phyloP scores from a whole-genome alignment of 2,113 vertebrate genomes.

The Bos javanicus region DNA sequence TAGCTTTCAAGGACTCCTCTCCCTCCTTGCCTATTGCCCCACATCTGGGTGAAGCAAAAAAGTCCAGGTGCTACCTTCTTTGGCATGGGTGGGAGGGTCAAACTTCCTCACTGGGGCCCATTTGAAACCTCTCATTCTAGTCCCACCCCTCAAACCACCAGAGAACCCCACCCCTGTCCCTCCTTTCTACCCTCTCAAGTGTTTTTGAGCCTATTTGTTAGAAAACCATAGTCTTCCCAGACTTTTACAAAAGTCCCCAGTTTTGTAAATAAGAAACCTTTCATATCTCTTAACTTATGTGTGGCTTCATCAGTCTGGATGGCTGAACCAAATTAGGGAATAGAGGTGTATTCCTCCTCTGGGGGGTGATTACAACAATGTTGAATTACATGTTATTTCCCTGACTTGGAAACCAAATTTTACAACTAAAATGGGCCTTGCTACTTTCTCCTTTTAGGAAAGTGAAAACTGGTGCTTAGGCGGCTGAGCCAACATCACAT shows the following conservation, averaged over 20 bases:
- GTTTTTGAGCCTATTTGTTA: not conserved
- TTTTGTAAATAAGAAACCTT: not conserved
- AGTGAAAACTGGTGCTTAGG: not conserved
- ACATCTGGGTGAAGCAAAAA: not conserved
- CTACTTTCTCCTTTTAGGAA: not conserved
- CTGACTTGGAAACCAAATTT: not conserved
- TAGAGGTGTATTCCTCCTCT: not conserved
- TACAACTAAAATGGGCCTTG: not conserved
- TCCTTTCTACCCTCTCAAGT: not conserved
- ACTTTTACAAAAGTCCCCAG: not conserved
- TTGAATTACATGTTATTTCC: not conserved
- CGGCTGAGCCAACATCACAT: not conserved
- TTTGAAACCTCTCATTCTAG: not conserved
- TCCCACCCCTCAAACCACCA: rapidly evolving
- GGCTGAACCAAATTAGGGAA: not conserved
- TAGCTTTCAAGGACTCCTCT: not conserved
- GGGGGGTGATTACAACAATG: not conserved
- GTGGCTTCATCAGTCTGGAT: not conserved
- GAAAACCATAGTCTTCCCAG: not conserved
- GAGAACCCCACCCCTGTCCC: not conserved
- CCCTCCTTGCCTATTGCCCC: too few relatives aligned
- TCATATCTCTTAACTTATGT: not conserved
- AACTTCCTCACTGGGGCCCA: not conserved
- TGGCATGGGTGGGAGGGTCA: not conserved
- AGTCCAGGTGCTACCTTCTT: not conserved